Evolutionary conservation across 2,888 invertebrate species (phyloP).

Genomic region (Eristalinus sepulchralis): DNA sequence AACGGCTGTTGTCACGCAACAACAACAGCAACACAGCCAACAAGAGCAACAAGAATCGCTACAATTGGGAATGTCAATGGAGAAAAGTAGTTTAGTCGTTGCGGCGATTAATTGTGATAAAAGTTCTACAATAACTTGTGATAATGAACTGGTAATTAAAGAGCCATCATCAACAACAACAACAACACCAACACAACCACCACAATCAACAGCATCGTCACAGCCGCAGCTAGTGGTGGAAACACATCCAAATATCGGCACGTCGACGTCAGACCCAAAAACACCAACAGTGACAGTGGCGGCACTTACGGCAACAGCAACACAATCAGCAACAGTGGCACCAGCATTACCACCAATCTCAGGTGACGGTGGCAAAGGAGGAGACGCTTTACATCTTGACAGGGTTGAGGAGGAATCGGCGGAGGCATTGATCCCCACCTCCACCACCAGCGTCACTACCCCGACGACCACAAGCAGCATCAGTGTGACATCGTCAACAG

Average conservation of each 20-base stretch:
- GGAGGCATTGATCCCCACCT: constrained; percentile 2
- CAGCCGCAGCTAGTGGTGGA: neutral
- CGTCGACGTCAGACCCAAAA: constrained; percentile 65
- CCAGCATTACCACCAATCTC: constrained; percentile 11
- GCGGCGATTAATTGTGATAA: constrained; percentile 45
- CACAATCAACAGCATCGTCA: constrained; percentile 19
- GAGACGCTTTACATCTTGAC: constrained; percentile 75
- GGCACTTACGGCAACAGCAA: neutral
- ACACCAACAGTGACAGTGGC: constrained; percentile 32
- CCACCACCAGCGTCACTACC: neutral
- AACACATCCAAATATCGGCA: constrained; percentile 14
- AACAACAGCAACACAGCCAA: constrained; percentile 45
- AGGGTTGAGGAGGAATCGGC: constrained; percentile 72
- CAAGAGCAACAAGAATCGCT: constrained; percentile 17
- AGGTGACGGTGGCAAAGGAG: constrained; percentile 67
- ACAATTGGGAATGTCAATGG: neutral
- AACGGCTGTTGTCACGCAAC: constrained; percentile 57
- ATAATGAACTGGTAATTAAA: constrained; percentile 55
- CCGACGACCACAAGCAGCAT: constrained; percentile 9
- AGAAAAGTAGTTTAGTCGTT: neutral
- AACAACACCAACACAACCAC: constrained; percentile 55
- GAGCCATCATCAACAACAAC: constrained; percentile 33
- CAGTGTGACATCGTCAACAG: neutral
- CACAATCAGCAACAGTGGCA: neutral
- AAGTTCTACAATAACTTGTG: constrained; percentile 54